Percentiles rank a stretch among this genome's conserved stretches.
These are phyloP conservation scores for Neopelma chrysocephalum DNA, from an alignment of 2,797 vertebrate species.

Conservation along the genomic window DNA sequence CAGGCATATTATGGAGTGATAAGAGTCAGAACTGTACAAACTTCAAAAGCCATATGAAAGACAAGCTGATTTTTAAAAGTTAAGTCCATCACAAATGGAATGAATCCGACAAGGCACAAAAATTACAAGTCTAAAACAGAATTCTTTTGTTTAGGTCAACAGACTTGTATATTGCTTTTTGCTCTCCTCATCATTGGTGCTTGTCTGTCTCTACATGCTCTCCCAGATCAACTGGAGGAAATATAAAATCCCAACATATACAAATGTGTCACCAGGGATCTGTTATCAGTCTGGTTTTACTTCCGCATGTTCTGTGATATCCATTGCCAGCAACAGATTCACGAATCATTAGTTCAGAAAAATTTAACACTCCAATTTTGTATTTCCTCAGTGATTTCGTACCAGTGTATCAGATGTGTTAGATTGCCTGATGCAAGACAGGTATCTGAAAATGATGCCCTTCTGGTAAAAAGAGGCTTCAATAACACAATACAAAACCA, in stretches of 20 bases:
- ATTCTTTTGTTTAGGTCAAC: background rate
- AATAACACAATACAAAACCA: background rate
- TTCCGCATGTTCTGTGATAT: slow-evolving; percentile 4
- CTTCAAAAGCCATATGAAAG: slow-evolving; percentile 33
- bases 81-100: slow-evolving; percentile 44
- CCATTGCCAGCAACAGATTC: slow-evolving; percentile 61
- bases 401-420: slow-evolving; percentile 30
- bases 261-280: slow-evolving; percentile 3
- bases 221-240: slow-evolving; percentile 50
- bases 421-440: background rate
- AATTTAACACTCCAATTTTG: background rate
- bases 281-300: background rate
- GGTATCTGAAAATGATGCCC: background rate
- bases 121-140: background rate
- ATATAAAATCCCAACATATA: background rate
- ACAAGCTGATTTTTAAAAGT: background rate
- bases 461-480: background rate
- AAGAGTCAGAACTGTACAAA: slow-evolving; percentile 36
- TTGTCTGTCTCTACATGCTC: background rate
- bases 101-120: slow-evolving; percentile 23
- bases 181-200: background rate
- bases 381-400: slow-evolving; percentile 18
- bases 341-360: background rate
- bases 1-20: slow-evolving; percentile 45
- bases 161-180: slow-evolving; percentile 56